A percentile compares a stretch with the other conserved stretches of the same genome.
Evolutionary conservation across 2,888 invertebrate genomes (phyloP).

Genomic region (Brachyopa scutellaris): DNA sequence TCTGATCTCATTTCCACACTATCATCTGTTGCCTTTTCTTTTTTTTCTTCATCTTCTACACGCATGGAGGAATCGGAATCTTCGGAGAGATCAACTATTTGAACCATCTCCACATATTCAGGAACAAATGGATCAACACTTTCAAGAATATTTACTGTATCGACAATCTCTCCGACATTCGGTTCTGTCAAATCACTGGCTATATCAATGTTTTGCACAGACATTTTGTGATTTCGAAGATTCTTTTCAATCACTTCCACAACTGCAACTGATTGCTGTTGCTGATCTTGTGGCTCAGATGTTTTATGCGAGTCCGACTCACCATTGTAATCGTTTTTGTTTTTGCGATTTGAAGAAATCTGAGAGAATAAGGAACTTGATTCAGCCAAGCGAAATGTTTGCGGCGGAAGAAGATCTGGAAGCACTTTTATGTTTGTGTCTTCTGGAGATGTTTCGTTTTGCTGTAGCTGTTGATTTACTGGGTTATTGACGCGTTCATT

Average conservation of each 20-base stretch:
- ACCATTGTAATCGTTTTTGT: background rate
- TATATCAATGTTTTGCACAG: conserved; percentile 79
- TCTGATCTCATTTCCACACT: conserved; percentile 74
- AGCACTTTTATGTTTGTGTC: conserved; percentile 78
- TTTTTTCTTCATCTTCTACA: conserved; percentile 73
- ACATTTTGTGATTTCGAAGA: conserved; percentile 86
- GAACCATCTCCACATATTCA: conserved; percentile 83
- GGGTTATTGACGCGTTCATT: conserved; percentile 73
- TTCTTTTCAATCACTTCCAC: conserved; percentile 88
- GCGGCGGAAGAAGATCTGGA: conserved; percentile 83
- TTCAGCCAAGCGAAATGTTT: conserved; percentile 86
- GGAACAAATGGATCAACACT: conserved; percentile 83
- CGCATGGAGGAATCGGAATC: conserved; percentile 81
- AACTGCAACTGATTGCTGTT: conserved; percentile 80
- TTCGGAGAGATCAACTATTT: conserved; percentile 84
- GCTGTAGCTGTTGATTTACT: conserved; percentile 53
- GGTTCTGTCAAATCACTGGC: conserved; percentile 72
- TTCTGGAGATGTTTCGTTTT: conserved; percentile 74
- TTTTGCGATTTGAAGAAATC: conserved; percentile 83
- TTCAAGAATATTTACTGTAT: conserved; percentile 83
- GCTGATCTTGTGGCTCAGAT: conserved; percentile 54
- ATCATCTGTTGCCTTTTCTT: conserved; percentile 68
- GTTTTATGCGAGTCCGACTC: conserved; percentile 76
- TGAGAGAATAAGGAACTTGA: conserved; percentile 88
- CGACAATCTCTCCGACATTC: conserved; percentile 81